Base-by-base conservation (phyloP, 2,797 vertebrate genomes). In the Pantherophis vulpinus region DNA sequence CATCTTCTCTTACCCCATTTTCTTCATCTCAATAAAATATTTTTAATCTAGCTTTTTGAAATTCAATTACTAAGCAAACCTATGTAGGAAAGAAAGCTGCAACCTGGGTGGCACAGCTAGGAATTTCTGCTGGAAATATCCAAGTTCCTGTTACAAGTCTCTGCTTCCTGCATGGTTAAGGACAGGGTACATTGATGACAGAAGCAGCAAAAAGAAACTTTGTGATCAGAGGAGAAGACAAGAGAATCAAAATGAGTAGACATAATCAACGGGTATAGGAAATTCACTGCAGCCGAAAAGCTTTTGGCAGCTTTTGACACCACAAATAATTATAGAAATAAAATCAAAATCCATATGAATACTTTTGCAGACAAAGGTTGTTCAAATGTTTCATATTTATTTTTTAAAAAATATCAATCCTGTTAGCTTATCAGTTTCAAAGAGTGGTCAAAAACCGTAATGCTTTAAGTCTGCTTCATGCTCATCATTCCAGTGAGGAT, bases 391-490 rank as follows among this genome's bases (percentile, higher is more conserved):
- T 9, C 56, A 51, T 47, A 86, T 92, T 92, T 90, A 25, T 83
- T 83, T 83, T 5, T 0, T 2, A 70, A 12, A 86, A 61, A 93
- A 92, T 66, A 79, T 93, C 59, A 18, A 10, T 18, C 42, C 18
- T 86, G 29, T 90, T 87, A 20, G 4, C 92, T 92, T 88, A 87
- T 13, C 79, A 90, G 60, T 29, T 94, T 86, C 87, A 23, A 42
- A 59, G 27, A 91, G 25, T 74, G 55, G 29, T 93, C 32, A 83
- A 79, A n/a, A 89, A 94, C 86, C 90, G 92, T 95, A 95, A 94
- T 94, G 90, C 66, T 93, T 91, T 94, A 94, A 96, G 96, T 93
- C 95, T 96, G 87, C 91, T 96, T 96, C 93, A 96, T 93, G 89
- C 94, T 95, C 94, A 63, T 95, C 96, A 95, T 96, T 95, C 91